A percentile compares a stretch with the other conserved stretches of the same genome.
These are phyloP conservation scores for Sterna hirundo DNA, from an alignment of 2,113 vertebrate genomes.

Conservation along the genomic window DNA sequence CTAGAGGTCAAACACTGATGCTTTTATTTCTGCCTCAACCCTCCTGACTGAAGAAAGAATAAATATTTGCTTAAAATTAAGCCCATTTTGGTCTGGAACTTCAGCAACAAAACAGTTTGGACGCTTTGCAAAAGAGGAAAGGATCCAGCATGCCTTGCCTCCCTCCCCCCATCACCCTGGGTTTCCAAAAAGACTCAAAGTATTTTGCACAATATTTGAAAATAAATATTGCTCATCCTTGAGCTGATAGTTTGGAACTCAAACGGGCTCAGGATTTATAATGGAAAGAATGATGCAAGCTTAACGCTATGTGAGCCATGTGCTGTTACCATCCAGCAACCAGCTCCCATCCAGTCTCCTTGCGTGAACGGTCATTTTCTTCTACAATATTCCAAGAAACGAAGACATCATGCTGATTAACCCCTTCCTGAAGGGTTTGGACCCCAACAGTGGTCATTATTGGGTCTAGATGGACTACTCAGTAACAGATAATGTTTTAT, in stretches of 20 bases:
- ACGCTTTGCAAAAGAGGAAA: slow-evolving; percentile 28
- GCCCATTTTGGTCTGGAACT: slow-evolving; percentile 52
- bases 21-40: slow-evolving; percentile 59
- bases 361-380: background rate
- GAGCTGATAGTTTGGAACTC: slow-evolving; percentile 34
- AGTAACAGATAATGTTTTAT: background rate
- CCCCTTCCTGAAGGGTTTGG: slow-evolving; percentile 3
- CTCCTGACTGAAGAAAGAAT: slow-evolving; percentile 49
- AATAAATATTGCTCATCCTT: slow-evolving; percentile 70
- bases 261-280: slow-evolving; percentile 32
- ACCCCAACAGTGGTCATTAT: background rate
- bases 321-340: slow-evolving; percentile 43
- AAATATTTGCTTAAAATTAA: slow-evolving; percentile 68
- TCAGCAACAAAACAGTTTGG: slow-evolving; percentile 49
- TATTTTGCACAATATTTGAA: slow-evolving; percentile 69
- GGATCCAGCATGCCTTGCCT: slow-evolving; percentile 14
- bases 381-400: background rate
- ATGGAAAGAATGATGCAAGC: slow-evolving; percentile 49
- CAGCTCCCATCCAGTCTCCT: background rate
- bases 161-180: background rate
- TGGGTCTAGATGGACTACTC: background rate
- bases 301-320: slow-evolving; percentile 45
- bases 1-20: slow-evolving; percentile 54
- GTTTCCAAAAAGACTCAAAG: slow-evolving; percentile 48
- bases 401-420: slow-evolving; percentile 11